phyloP scores from a whole-genome alignment of 2,113 vertebrate species.

The Nesoenas mayeri region DNA sequence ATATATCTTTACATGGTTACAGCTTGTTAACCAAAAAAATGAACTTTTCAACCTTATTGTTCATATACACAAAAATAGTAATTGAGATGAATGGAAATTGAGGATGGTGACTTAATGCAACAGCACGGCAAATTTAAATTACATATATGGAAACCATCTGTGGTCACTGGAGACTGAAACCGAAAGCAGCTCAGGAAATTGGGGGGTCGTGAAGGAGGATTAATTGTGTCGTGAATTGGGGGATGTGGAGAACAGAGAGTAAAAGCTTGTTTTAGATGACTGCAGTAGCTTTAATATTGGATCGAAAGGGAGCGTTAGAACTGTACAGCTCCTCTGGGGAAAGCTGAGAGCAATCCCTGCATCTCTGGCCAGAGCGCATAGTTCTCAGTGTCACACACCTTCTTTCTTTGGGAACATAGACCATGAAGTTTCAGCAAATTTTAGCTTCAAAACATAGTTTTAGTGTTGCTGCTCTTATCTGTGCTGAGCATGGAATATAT shows the following conservation, averaged over 20 bases:
- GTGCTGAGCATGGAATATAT: neutral
- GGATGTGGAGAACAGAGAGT: neutral
- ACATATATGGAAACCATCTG: neutral
- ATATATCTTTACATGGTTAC: neutral
- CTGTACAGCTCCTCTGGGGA: neutral
- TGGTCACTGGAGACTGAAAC: neutral
- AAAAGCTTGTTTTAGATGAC: neutral
- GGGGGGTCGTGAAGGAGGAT: neutral
- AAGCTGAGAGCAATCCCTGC: neutral
- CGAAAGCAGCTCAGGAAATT: neutral
- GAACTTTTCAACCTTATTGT: neutral
- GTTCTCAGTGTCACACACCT: neutral
- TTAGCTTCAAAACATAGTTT: neutral
- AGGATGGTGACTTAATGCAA: neutral
- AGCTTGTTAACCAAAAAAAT: neutral
- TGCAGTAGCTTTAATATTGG: neutral
- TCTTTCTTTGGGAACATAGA: fast-evolving
- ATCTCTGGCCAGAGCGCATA: fast-evolving
- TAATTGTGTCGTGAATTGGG: neutral
- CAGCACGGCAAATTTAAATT: neutral
- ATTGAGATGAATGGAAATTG: neutral
- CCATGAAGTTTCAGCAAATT: neutral
- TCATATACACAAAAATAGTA: neutral
- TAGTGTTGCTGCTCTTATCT: neutral
- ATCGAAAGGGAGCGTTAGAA: neutral